Evolutionary conservation across 2,797 vertebrate genomes (phyloP).

Genomic region (Enteromius fasciolatus): DNA sequence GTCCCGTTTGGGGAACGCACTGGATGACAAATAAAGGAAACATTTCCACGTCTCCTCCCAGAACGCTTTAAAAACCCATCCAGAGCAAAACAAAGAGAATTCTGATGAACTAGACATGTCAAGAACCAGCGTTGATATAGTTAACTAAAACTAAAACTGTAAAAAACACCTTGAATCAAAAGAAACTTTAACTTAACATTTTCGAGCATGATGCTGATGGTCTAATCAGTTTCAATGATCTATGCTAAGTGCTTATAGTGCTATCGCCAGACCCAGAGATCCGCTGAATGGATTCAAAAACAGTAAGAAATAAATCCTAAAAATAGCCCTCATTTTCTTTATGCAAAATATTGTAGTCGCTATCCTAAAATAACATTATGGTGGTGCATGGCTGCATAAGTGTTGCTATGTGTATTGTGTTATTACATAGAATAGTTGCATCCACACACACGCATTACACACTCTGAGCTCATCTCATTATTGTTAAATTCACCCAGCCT

Average conservation of each 20-base stretch:
- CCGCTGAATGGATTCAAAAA: no score
- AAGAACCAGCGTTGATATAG: neutral
- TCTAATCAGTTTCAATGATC: no score
- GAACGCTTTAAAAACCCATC: neutral
- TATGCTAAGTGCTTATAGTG: no score
- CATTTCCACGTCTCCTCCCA: neutral
- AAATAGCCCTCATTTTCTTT: neutral
- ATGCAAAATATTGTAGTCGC: neutral
- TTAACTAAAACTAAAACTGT: neutral
- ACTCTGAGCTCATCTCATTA: slow-evolving; percentile 23
- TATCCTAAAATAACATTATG: neutral
- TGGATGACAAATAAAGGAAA: neutral
- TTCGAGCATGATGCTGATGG: no score
- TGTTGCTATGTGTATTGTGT: neutral
- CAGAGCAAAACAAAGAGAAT: slow-evolving; percentile 11
- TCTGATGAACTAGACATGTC: neutral
- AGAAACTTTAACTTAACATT: no score
- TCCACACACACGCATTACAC: slow-evolving; percentile 5
- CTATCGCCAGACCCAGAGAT: no score
- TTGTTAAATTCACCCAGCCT: slow-evolving; percentile 28
- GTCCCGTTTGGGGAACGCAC: slow-evolving; percentile 25
- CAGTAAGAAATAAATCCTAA: neutral
- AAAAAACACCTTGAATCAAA: no score
- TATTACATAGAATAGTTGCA: neutral
- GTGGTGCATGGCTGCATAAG: neutral